Evolutionary conservation across 1,140 invertebrate species (phyloP), one percentile per base, ranked within the genome.

Genomic region (Zophobas atratus): DNA sequence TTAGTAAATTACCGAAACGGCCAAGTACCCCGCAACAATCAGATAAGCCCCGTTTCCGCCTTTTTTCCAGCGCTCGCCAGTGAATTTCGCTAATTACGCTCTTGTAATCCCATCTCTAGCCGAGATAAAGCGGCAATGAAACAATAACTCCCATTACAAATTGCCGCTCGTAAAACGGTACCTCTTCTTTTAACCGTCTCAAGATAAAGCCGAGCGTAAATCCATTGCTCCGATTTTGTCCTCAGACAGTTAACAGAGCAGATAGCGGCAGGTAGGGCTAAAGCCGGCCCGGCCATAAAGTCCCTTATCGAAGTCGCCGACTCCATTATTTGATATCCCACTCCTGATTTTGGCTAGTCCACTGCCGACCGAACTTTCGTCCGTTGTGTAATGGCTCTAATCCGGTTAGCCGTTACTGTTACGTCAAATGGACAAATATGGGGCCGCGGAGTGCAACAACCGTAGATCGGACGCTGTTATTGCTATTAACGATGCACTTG

Each of bases 371-470:
- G 55, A 6, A 34, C n/a, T 60, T 43, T 43, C 43, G 60, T 20
- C 60, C 36, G 39, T 43, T 6, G 60, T 36, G 41, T 41, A 20
- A 57, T 38, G 41, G 32, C n/a, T 67, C 36, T 36, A 43, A 32
- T 41, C 55, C 32, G 34, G 32, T 2, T 20, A 6, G 49, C 20
- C n/a, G 49, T 5, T 20, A 20, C 20, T 55, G 1, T 33, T n/a
- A 39, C 5, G 4, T 4, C 35, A 38, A 6, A 39, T 38, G 34
- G 36, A 39, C 55, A 35, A 57, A 57, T 57, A 73, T 56, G 53
- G 72, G 53, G 35, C 20, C 36, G 48, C 3, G 6, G 55, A 75
- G 73, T 60, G 73, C 55, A 75, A 75, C 55, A 75, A 60, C 73
- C 73, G 53, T 49, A 74, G 57, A 74, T 57, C 36, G 20, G 43